phyloP scores from a whole-genome alignment of 2,113 vertebrate species.

The Brevimyrus niger region DNA sequence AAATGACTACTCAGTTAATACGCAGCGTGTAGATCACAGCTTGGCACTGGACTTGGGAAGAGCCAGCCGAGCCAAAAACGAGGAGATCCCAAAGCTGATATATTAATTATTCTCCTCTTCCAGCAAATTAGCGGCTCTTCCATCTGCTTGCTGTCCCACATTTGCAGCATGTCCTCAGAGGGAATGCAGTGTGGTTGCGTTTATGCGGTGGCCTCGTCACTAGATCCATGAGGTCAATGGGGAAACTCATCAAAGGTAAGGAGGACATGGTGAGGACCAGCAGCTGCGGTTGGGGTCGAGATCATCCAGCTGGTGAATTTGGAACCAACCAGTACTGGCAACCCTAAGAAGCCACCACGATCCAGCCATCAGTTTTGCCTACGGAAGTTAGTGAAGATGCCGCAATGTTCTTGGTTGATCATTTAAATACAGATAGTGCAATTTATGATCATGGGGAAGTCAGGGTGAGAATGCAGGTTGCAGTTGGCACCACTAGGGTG shows the following conservation, averaged over 20 bases:
- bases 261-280: not conserved
- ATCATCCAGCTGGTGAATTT: not conserved
- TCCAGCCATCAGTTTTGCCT: not conserved
- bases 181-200: not conserved
- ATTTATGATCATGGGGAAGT: too few species aligned
- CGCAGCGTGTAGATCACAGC: not conserved
- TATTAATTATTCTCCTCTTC: not conserved
- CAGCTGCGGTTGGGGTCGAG: not conserved
- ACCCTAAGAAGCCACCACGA: not conserved
- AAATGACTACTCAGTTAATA: conserved; percentile 9
- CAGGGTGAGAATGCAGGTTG: too few species aligned
- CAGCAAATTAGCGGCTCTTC: not conserved
- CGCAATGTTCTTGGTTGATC: too few species aligned
- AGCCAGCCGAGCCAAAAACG: not conserved
- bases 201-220: not conserved
- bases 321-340: not conserved
- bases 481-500: too few species aligned
- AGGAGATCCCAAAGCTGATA: not conserved
- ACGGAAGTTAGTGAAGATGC: too few species aligned
- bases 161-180: not conserved
- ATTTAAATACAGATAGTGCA: too few species aligned
- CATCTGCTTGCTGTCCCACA: not conserved
- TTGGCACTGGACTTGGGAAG: not conserved
- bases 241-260: not conserved
- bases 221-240: not conserved